Percentiles rank a stretch among this genome's conserved stretches.
These are phyloP conservation scores for Epinephelus lanceolatus DNA, from an alignment of 2,113 vertebrate species.

Conservation along the genomic window DNA sequence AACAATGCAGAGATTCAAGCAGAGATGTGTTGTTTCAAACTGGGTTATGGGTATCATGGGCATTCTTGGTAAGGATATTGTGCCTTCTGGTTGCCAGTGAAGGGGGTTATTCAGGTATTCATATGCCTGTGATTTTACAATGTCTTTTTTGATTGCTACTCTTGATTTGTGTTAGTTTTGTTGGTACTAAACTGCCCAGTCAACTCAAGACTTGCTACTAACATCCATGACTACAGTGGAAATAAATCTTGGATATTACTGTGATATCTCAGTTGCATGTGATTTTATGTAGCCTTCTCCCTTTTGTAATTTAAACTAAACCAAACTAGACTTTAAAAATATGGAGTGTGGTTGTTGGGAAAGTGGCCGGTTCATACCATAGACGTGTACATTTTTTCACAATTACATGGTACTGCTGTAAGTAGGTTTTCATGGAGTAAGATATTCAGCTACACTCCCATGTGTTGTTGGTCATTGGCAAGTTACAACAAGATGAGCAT, in stretches of 20 bases:
- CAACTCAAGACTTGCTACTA: background rate
- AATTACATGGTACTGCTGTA: background rate
- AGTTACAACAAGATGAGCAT: background rate
- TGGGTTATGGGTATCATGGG: background rate
- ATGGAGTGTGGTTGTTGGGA: background rate
- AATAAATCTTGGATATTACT: background rate
- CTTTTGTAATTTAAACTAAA: background rate
- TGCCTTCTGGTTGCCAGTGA: background rate
- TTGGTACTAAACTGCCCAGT: background rate
- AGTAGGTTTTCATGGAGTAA: background rate
- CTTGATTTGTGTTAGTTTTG: background rate
- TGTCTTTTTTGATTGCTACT: background rate
- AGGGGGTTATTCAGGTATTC: background rate
- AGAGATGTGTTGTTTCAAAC: background rate
- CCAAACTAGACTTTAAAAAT: background rate
- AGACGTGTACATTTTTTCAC: background rate
- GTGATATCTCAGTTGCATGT: background rate
- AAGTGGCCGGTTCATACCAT: background rate
- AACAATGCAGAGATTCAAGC: background rate
- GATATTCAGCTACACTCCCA: background rate
- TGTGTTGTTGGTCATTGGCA: background rate
- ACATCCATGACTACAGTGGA: background rate
- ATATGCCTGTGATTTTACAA: background rate
- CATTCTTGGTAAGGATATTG: background rate
- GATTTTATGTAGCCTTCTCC: background rate